phyloP scores from a whole-genome alignment of 2,888 invertebrate species.

The Hypolimnas misippus region DNA sequence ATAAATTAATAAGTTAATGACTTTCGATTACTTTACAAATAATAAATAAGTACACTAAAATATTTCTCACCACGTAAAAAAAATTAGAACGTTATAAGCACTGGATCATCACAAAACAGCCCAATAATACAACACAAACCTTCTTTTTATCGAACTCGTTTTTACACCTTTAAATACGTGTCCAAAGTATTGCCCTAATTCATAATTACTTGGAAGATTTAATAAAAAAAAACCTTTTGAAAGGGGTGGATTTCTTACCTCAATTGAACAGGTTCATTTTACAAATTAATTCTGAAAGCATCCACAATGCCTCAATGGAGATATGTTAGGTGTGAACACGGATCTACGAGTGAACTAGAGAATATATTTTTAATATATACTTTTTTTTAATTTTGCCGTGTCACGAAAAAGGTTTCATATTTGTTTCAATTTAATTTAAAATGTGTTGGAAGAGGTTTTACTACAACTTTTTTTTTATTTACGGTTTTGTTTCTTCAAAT shows the following conservation, averaged over 20 bases:
- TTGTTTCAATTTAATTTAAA: too few relatives aligned
- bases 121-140: conserved; percentile 1
- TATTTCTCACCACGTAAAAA: too few relatives aligned
- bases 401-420: not conserved
- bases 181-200: conserved; percentile 29
- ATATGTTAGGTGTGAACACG: conserved; percentile 31
- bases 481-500: too few relatives aligned
- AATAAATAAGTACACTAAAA: too few relatives aligned
- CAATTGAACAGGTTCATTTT: conserved; percentile 29
- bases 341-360: too few relatives aligned
- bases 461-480: too few relatives aligned
- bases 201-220: conserved; percentile 21
- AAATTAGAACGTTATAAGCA: too few relatives aligned
- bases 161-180: conserved; percentile 20
- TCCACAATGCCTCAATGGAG: conserved; percentile 27
- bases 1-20: too few relatives aligned
- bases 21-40: too few relatives aligned
- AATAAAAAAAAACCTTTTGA: conserved; percentile 24
- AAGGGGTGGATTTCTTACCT: conserved; percentile 21
- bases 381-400: not conserved
- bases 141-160: not conserved
- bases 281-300: conserved; percentile 38
- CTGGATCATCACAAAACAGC: conserved; percentile 7
- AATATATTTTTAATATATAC: conserved; percentile 9
- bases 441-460: too few relatives aligned